Conservation (phyloP, 2,113 vertebrate genomes). For the Talpa occidentalis region DNA sequence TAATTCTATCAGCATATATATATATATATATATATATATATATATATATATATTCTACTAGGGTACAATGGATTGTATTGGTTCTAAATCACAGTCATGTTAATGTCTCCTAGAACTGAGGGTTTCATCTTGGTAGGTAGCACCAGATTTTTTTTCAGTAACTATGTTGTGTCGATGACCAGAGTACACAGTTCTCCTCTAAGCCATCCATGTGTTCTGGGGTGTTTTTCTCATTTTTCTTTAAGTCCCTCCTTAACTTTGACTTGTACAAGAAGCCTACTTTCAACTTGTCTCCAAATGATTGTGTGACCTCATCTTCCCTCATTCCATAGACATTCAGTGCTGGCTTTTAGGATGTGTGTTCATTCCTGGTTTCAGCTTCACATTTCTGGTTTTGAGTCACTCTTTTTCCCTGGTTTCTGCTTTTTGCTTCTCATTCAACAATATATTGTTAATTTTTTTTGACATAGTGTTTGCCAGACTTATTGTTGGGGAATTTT, state of each 20-base stretch:
- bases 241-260: background rate
- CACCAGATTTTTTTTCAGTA: background rate
- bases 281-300: background rate
- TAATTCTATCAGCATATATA: background rate
- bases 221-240: background rate
- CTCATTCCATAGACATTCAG: background rate
- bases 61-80: background rate
- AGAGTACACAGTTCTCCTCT: background rate
- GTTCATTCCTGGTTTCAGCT: background rate
- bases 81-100: background rate
- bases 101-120: background rate
- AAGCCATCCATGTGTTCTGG: background rate
- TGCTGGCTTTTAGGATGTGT: rapidly evolving
- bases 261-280: background rate
- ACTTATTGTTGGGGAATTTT: background rate
- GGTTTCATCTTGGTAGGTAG: background rate
- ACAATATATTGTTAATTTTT: background rate
- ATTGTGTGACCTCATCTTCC: background rate
- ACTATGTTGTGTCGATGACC: rapidly evolving
- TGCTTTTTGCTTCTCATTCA: background rate
- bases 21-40: background rate
- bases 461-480: background rate
- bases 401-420: background rate
- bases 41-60: background rate
- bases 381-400: background rate